A percentile compares a stretch with the other conserved stretches of the same genome.
phyloP scores from a whole-genome alignment of 2,797 vertebrate species.

The Mus caroli region DNA sequence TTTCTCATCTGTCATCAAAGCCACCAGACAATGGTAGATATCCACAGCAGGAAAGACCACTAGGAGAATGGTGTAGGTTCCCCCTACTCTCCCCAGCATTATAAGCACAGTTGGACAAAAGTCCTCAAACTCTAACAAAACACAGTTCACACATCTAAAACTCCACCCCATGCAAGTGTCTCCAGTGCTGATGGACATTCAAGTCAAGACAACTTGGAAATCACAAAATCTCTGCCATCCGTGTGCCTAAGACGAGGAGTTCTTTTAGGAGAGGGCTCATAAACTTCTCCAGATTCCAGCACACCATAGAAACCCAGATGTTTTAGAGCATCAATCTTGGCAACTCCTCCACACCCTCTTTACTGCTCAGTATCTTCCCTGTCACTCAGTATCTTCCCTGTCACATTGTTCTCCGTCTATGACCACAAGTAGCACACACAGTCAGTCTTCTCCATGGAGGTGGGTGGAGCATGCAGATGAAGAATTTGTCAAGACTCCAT shows the following conservation, averaged over 20 bases:
- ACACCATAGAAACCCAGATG: neutral
- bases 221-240: neutral
- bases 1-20: neutral
- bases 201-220: neutral
- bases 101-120: neutral
- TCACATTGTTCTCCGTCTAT: neutral
- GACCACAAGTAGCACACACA: neutral
- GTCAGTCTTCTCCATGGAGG: neutral
- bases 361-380: neutral
- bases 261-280: constrained; percentile 7
- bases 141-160: neutral
- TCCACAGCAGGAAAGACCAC: neutral
- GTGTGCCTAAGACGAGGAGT: neutral
- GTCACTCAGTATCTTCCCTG: neutral
- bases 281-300: neutral
- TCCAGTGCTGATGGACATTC: neutral
- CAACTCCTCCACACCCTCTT: neutral
- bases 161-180: neutral
- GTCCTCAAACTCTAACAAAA: neutral
- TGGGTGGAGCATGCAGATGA: neutral
- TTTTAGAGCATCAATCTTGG: neutral
- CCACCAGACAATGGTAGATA: neutral
- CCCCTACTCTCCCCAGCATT: neutral
- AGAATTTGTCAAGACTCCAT: neutral
- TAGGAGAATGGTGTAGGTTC: neutral